Evolutionary conservation across 2,797 vertebrate genomes (phyloP), one percentile per base, ranked within the genome.

Genomic region (Scomberomorus guttatus): DNA sequence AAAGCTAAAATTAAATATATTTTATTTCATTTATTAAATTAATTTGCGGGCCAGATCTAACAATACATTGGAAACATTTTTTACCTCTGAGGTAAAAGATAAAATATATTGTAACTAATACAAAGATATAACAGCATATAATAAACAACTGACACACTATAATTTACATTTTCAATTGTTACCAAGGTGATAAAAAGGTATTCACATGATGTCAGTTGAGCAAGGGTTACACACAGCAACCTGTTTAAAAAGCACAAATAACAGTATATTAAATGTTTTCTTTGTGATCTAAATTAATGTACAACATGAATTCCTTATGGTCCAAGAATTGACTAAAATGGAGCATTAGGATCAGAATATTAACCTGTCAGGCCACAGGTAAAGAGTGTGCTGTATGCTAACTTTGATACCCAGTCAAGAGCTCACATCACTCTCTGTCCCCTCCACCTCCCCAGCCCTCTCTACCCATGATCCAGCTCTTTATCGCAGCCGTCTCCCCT

Each of bases 401-500:
- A 81, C 69, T 71, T 14, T 75, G 44, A 77, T 42, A 34, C 10
- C 48, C 48, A 72, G 66, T 80, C 39, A 61, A 39, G 64, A 72
- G 59, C 70, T 80, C 32, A 59, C 60, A 62, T 67, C 58, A 4
- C 72, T 68, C 60, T 34, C 48, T 46, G 29, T 67, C 61, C 24
- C 27, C 24, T 56, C 62, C 4, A 4, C 37, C 42, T 55, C 29
- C 57, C 46, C 63, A 50, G 14, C 56, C 72, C n/a, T 71, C 55
- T 67, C 59, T 67, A 62, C 42, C 58, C 62, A 56, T 12, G 12
- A 78, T 75, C 73, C 61, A 65, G 57, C 86, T 91, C 83, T 85
- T 79, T 90, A 92, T 93, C 94, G 94, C 95, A 95, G 92, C 92
- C 94, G 6, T 91, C 93, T 93, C 92, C 93, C 87, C 94, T 93